Evolutionary conservation across 2,113 vertebrate species (phyloP).

Genomic region (Sphaerodactylus townsendi): DNA sequence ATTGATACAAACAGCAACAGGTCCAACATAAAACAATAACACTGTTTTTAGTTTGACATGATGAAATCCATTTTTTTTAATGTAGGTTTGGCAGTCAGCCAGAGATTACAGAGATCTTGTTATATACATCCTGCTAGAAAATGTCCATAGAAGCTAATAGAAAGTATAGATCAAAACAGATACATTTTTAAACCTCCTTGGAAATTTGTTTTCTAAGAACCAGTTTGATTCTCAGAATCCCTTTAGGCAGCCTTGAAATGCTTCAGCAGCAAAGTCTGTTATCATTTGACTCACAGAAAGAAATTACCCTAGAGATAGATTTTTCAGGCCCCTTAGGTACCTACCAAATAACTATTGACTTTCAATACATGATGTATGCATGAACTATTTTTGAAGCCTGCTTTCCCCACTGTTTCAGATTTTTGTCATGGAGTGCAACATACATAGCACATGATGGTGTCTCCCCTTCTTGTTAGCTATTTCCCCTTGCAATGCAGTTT

Average conservation of each 20-base stretch:
- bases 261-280: conserved; percentile 20
- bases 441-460: too few relatives aligned
- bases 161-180: background rate
- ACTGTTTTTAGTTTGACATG: background rate
- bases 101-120: background rate
- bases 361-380: background rate
- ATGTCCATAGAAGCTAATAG: background rate
- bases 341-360: conserved; percentile 7
- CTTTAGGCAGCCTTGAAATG: conserved; percentile 12
- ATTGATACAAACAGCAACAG: conserved; percentile 1
- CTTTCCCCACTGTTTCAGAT: background rate
- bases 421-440: background rate
- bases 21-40: conserved; percentile 20
- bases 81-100: background rate
- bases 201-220: conserved; percentile 28
- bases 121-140: background rate
- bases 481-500: background rate
- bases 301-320: background rate
- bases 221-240: background rate
- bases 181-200: conserved; percentile 11
- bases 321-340: background rate
- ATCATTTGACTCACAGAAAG: conserved; percentile 16
- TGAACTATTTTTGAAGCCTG: background rate
- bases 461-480: background rate
- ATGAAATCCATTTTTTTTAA: background rate